Evolutionary conservation across 2,888 invertebrate species (phyloP), one percentile per base, ranked within the genome.

Genomic region (Autographa pulchrina): DNA sequence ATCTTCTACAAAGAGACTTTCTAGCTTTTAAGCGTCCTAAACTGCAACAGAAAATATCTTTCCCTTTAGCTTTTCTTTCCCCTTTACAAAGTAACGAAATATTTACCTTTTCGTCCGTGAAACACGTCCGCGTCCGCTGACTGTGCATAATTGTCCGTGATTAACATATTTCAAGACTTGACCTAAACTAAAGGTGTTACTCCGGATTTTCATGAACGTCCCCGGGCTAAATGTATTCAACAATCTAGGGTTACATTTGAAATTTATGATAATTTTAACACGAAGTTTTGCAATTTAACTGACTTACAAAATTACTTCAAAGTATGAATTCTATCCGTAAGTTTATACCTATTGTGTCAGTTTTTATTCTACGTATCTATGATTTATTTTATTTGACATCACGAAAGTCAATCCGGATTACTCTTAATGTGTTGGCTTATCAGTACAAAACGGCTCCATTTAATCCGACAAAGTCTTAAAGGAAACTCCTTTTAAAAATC

Each of bases 141-240:
- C 83, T 78, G 38, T 52, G 84, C 86, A 85, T 88, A 89, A 88
- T 87, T 83, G 74, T 73, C 65, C 31, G 63, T 71, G 54, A 89
- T 89, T 89, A 84, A 81, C 89, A 88, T 89, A 86, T 82, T 83
- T 73, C 35, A 59, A 63, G 72, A 67, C 71, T 80, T 66, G 80
- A 74, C 83, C 83, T 81, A 76, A 80, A 83, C 71, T 58, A 78
- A 67, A 75, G 77, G 72, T 75, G 60, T 63, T 82, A 78, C 75
- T 80, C 65, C 25, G 70, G 66, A 73, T 65, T 79, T 82, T 81
- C 73, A 78, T 77, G 62, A 80, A 83, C 78, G 64, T 48, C 60
- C 11, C 2, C 18, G n/a, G 31, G 38, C 11, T 48, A 58, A 65
- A 60, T 72, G 54, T 38, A n/a, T 43, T 58, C 60, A 38, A 38